phyloP scores from a whole-genome alignment of 2,113 vertebrate species.

The Sebastes fasciatus region DNA sequence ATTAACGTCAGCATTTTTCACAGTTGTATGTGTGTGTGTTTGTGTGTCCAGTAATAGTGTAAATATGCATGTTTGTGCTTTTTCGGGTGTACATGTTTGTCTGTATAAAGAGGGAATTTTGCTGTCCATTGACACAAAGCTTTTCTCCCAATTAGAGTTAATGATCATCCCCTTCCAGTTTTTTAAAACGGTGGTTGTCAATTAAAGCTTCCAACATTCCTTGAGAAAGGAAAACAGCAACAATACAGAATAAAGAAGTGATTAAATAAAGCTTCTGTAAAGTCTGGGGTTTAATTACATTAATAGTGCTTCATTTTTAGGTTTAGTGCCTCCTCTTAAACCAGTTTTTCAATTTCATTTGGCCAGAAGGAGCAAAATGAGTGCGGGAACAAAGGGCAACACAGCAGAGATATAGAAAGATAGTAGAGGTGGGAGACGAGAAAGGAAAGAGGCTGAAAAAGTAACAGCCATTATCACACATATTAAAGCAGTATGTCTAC shows the following conservation, averaged over 20 bases:
- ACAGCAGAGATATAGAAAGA: slow-evolving; percentile 1
- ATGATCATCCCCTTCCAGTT: slow-evolving; percentile 62
- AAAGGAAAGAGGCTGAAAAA: slow-evolving; percentile 14
- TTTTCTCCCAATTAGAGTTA: slow-evolving; percentile 16
- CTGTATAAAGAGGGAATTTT: not conserved
- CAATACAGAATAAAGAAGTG: not conserved
- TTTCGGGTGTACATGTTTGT: not conserved
- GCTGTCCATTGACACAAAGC: slow-evolving; percentile 1
- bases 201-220: slow-evolving; percentile 57
- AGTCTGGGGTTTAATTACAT: slow-evolving; percentile 6
- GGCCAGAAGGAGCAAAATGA: slow-evolving; percentile 14
- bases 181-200: slow-evolving; percentile 56
- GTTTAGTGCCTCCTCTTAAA: slow-evolving; percentile 8
- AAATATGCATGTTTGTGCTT: not conserved
- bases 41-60: slow-evolving; percentile 9
- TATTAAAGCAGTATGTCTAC: slow-evolving; percentile 3
- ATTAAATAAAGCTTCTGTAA: slow-evolving; percentile 16
- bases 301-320: not conserved
- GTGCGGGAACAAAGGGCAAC: slow-evolving; percentile 23
- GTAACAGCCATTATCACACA: slow-evolving; percentile 45
- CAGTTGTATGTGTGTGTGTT: not conserved
- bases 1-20: slow-evolving; percentile 16
- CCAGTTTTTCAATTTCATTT: slow-evolving; percentile 19
- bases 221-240: not conserved
- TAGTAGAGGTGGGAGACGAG: slow-evolving; percentile 2